Conservation (phyloP, 2,113 vertebrate species). For the Pedetes capensis region DNA sequence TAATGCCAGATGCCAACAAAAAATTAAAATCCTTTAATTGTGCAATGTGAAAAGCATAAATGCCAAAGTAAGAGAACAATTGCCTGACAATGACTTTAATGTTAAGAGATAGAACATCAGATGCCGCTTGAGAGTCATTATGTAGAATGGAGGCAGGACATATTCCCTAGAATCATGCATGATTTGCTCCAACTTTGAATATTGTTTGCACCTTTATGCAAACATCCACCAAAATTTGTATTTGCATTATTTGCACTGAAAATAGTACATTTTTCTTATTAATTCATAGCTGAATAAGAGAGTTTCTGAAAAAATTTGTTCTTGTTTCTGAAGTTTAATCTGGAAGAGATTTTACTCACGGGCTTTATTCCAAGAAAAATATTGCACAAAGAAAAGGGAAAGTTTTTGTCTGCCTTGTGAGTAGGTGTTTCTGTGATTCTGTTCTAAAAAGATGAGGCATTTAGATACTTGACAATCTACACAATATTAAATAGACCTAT, state of each 20-base stretch:
- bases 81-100: background rate
- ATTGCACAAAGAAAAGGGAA: background rate
- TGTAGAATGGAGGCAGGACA: background rate
- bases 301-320: background rate
- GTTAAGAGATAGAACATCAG: slow-evolving; percentile 3
- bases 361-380: background rate
- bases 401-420: background rate
- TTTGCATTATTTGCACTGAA: background rate
- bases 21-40: background rate
- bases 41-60: background rate
- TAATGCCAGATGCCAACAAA: background rate
- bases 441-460: background rate
- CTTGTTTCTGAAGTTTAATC: background rate
- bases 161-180: background rate
- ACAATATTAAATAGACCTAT: background rate
- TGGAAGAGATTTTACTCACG: background rate
- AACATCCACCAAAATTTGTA: background rate
- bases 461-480: background rate
- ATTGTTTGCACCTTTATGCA: background rate
- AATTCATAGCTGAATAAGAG: background rate
- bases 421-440: background rate
- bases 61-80: slow-evolving; percentile 28
- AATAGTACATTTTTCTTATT: background rate
- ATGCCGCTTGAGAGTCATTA: background rate
- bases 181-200: background rate